phyloP scores from a whole-genome alignment of 2,797 vertebrate species.

The Paedocypris micromegethes region DNA sequence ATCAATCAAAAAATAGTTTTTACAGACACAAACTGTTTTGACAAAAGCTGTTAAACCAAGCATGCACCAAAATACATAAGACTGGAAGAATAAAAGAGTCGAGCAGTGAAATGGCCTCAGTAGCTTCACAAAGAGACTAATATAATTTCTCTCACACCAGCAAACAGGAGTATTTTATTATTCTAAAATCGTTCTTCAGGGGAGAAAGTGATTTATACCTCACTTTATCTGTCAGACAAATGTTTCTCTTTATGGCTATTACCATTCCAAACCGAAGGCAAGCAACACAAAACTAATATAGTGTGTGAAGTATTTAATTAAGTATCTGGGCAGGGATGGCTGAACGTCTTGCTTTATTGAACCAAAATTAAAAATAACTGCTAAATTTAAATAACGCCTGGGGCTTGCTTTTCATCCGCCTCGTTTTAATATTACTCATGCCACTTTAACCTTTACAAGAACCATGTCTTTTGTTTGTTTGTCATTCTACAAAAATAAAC shows the following conservation, averaged over 20 bases:
- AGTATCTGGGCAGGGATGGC: slow-evolving; percentile 64
- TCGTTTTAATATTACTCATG: slow-evolving; percentile 66
- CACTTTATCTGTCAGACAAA: slow-evolving; percentile 64
- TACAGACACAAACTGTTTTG: not conserved
- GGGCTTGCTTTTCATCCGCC: slow-evolving; percentile 60
- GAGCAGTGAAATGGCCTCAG: slow-evolving; percentile 30
- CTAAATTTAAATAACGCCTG: slow-evolving; percentile 66
- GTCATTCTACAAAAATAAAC: slow-evolving; percentile 30
- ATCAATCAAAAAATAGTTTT: too few relatives aligned
- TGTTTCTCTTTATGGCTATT: slow-evolving; percentile 63
- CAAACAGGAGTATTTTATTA: slow-evolving; percentile 55
- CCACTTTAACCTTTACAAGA: slow-evolving; percentile 65
- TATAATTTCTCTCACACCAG: slow-evolving; percentile 48
- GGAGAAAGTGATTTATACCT: slow-evolving; percentile 59
- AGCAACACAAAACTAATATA: slow-evolving; percentile 56
- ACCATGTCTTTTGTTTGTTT: slow-evolving; percentile 46
- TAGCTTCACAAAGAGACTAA: slow-evolving; percentile 45
- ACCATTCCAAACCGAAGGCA: slow-evolving; percentile 57
- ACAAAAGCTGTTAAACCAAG: slow-evolving; percentile 25
- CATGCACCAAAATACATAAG: slow-evolving; percentile 12
- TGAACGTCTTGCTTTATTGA: slow-evolving; percentile 64
- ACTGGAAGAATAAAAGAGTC: slow-evolving; percentile 20
- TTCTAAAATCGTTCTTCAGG: slow-evolving; percentile 52
- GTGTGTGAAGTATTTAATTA: slow-evolving; percentile 67
- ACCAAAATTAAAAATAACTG: slow-evolving; percentile 63